phyloP scores from a whole-genome alignment of 2,888 invertebrate species.

The Cylindroiulus punctatus region DNA sequence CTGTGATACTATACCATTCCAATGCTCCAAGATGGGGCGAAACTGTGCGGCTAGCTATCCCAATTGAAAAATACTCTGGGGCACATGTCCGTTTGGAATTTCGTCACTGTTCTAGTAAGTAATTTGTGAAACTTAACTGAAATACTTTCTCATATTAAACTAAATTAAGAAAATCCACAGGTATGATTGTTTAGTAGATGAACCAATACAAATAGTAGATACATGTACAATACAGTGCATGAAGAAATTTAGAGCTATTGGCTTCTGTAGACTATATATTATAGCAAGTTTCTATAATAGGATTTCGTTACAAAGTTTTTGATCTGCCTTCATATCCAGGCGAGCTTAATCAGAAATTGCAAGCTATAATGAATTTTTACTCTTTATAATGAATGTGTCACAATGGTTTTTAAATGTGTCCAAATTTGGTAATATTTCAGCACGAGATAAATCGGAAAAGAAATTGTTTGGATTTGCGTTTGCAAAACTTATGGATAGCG shows the following conservation, averaged over 20 bases:
- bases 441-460: conserved; percentile 88
- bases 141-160: background rate
- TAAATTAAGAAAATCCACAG: background rate
- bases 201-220: too few relatives aligned
- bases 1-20: conserved; percentile 91
- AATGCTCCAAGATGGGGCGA: conserved; percentile 94
- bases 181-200: background rate
- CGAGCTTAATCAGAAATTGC: too few relatives aligned
- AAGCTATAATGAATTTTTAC: background rate
- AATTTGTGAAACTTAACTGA: conserved; percentile 23
- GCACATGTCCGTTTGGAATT: conserved; percentile 92
- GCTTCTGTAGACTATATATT: too few relatives aligned
- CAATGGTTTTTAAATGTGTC: background rate
- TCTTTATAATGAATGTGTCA: background rate
- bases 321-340: background rate
- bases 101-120: conserved; percentile 91
- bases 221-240: too few relatives aligned
- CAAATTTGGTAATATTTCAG: conserved; percentile 66
- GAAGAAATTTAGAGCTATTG: too few relatives aligned
- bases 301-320: too few relatives aligned
- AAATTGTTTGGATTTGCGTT: conserved; percentile 93
- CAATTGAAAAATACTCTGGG: conserved; percentile 90
- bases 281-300: too few relatives aligned
- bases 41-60: conserved; percentile 85
- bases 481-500: conserved; percentile 87